A percentile compares a stretch with the other conserved stretches of the same genome.
phyloP scores from a whole-genome alignment of 2,888 invertebrate species.

The Lissocephala sabroskyi region DNA sequence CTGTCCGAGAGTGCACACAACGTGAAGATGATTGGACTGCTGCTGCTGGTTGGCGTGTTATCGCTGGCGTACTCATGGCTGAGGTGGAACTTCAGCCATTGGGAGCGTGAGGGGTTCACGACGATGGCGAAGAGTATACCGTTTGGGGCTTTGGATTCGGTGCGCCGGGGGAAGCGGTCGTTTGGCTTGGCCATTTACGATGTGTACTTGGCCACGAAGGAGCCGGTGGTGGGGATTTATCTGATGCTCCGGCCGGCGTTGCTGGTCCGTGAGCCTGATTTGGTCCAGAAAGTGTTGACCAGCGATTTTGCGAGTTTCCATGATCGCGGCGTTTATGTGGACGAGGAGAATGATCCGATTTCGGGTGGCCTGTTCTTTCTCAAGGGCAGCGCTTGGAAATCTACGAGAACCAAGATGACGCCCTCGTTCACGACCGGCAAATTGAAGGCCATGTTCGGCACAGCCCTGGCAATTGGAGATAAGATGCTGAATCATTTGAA shows the following conservation, averaged over 20 bases:
- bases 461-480: constrained; percentile 75
- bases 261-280: constrained; percentile 76
- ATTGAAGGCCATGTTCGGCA: constrained; percentile 78
- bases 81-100: constrained; percentile 71
- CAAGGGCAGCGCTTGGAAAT: constrained; percentile 76
- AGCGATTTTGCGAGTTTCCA: constrained; percentile 79
- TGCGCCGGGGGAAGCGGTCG: constrained; percentile 75
- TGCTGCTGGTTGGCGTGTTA: constrained; percentile 26
- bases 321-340: constrained; percentile 78
- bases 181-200: constrained; percentile 78
- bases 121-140: constrained; percentile 75
- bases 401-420: constrained; percentile 76
- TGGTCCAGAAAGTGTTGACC: constrained; percentile 76
- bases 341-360: constrained; percentile 76
- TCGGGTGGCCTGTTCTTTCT: constrained; percentile 76
- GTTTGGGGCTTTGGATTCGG: constrained; percentile 77
- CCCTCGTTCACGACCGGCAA: constrained; percentile 81
- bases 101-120: constrained; percentile 76
- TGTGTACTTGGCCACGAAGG: constrained; percentile 72
- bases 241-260: constrained; percentile 77
- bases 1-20: too few relatives aligned
- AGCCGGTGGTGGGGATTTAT: constrained; percentile 76
- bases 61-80: constrained; percentile 42
- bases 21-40: constrained; percentile 25
- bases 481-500: constrained; percentile 74